Conservation (phyloP, 2,888 invertebrate species). For the Aethes cnicana region DNA sequence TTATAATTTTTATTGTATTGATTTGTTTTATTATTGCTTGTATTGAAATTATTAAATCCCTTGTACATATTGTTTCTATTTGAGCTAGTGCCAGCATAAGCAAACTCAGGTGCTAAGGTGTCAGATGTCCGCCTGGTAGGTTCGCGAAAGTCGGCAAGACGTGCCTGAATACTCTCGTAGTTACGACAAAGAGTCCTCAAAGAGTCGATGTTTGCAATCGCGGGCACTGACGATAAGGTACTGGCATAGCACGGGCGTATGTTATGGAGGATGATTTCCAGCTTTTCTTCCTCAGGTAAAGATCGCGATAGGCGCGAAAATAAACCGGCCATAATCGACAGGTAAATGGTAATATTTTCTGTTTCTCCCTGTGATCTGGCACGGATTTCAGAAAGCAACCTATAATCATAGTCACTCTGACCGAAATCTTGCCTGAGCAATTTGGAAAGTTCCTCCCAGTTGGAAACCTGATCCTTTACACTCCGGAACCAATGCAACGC, state of each 20-base stretch:
- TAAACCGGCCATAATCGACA: conserved; percentile 7
- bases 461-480: background rate
- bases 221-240: background rate
- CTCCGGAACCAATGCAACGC: conserved; percentile 6
- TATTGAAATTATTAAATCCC: background rate
- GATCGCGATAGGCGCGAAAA: background rate
- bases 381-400: background rate
- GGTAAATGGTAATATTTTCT: conserved; percentile 2
- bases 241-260: conserved; percentile 9
- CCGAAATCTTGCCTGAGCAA: conserved; percentile 1
- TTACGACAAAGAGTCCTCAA: conserved; percentile 1
- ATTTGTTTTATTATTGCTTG: background rate
- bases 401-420: conserved; percentile 6
- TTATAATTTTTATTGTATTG: background rate
- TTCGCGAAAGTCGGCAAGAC: conserved; percentile 1
- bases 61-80: background rate
- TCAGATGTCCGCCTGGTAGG: background rate
- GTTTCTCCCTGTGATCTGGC: conserved; percentile 5
- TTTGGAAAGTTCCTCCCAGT: background rate
- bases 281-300: background rate
- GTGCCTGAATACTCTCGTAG: background rate
- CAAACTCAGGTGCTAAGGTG: conserved; percentile 2
- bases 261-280: conserved; percentile 11
- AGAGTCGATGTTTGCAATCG: background rate
- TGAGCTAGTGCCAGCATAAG: background rate